Evolutionary conservation across 2,113 vertebrate species (phyloP).

Genomic region (Myodes glareolus): DNA sequence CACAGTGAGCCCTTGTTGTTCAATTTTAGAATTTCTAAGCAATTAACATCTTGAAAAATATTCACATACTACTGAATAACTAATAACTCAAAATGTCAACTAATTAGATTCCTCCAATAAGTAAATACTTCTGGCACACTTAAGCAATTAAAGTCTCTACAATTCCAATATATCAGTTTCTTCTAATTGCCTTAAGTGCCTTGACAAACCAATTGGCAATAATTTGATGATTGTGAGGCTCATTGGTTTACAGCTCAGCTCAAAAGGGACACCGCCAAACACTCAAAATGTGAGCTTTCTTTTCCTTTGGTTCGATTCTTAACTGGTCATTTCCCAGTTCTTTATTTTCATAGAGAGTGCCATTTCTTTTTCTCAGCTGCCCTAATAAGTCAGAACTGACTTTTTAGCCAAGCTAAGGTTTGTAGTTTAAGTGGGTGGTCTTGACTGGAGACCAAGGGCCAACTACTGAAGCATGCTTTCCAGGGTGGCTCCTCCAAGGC

Average conservation of each 20-base stretch:
- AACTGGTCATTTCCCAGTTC: not conserved
- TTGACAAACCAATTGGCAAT: constrained; percentile 32
- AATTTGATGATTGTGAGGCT: constrained; percentile 9
- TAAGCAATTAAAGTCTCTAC: constrained; percentile 51
- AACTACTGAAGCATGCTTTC: not conserved
- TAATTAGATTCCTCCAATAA: constrained; percentile 49
- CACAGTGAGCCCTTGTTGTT: not conserved
- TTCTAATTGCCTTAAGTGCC: constrained; percentile 40
- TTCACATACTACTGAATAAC: not conserved
- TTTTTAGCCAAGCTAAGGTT: not conserved
- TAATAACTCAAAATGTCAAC: constrained; percentile 16
- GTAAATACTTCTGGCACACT: constrained; percentile 32
- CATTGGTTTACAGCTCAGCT: not conserved
- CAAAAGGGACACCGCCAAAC: not conserved
- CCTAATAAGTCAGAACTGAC: not conserved
- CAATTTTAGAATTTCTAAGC: not conserved
- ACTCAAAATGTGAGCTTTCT: not conserved
- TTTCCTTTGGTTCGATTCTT: constrained; percentile 10
- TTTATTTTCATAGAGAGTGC: not conserved
- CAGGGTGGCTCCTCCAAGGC: not conserved
- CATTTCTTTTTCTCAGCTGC: not conserved
- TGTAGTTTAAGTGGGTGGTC: not conserved
- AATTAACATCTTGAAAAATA: constrained; percentile 43
- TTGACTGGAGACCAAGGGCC: not conserved
- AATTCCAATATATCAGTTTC: constrained; percentile 1